A percentile compares a stretch with the other conserved stretches of the same genome.
phyloP scores from a whole-genome alignment of 2,113 vertebrate genomes.

The Bufo gargarizans region DNA sequence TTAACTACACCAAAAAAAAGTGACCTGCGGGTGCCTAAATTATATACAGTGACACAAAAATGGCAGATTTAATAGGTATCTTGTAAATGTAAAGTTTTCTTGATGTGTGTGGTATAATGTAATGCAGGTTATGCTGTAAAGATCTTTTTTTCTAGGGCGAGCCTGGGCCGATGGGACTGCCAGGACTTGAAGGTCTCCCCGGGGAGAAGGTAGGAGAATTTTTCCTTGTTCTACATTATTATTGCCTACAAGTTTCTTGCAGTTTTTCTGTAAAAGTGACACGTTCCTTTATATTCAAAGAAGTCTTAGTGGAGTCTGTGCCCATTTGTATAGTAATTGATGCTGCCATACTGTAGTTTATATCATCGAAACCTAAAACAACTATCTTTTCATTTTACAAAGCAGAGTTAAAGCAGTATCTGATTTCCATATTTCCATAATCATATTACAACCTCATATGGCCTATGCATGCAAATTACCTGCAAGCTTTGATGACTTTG shows the following conservation, averaged over 20 bases:
- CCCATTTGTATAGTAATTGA: not conserved
- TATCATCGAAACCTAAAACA: not conserved
- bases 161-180: slow-evolving; percentile 90
- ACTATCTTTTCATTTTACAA: not conserved
- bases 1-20: slow-evolving; percentile 24
- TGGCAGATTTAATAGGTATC: slow-evolving; percentile 34
- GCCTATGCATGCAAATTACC: slow-evolving; percentile 25
- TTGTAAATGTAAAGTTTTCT: slow-evolving; percentile 37
- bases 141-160: slow-evolving; percentile 81
- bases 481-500: slow-evolving; percentile 27
- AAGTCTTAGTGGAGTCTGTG: not conserved
- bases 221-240: not conserved
- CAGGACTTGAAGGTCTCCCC: slow-evolving; percentile 91
- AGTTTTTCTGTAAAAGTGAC: not conserved
- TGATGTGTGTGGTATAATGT: slow-evolving; percentile 9
- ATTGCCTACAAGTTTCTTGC: not conserved
- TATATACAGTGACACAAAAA: slow-evolving; percentile 25
- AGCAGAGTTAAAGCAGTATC: not conserved
- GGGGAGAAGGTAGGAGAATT: slow-evolving; percentile 86
- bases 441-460: slow-evolving; percentile 33
- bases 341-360: slow-evolving; percentile 5
- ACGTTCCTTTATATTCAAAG: not conserved
- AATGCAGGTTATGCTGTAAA: slow-evolving; percentile 2
- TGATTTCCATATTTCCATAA: slow-evolving; percentile 43
- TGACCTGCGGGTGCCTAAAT: not conserved